These are phyloP conservation scores for Ammospiza caudacuta DNA, from an alignment of 2,113 vertebrate genomes.

Conservation along the genomic window DNA sequence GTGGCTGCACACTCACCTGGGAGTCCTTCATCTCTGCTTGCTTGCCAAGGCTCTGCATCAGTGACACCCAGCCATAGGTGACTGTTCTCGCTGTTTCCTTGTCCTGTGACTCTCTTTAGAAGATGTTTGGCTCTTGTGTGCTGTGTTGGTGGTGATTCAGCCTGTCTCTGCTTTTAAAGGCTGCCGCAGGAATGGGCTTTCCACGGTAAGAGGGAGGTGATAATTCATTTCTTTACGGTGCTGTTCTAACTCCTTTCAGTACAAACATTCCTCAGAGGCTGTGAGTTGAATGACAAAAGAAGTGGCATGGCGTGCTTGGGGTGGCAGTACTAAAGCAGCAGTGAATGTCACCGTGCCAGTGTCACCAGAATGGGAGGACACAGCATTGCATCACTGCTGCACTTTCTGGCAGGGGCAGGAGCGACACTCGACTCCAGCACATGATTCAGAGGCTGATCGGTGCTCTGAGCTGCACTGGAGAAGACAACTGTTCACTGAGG, in stretches of 20 bases:
- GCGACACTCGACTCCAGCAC: background rate
- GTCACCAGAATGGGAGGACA: rapidly evolving
- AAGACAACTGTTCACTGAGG: background rate
- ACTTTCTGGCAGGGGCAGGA: background rate
- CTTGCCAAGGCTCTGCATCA: background rate
- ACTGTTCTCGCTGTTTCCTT: background rate
- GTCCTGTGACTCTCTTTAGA: background rate
- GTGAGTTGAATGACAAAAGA: background rate
- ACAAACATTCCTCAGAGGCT: background rate
- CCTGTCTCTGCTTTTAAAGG: background rate
- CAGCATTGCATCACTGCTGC: background rate
- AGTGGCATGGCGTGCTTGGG: rapidly evolving
- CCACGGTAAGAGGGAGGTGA: background rate
- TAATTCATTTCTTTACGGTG: background rate
- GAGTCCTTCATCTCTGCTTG: background rate
- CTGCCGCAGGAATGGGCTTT: background rate
- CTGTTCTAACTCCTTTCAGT: background rate
- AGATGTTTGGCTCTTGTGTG: background rate
- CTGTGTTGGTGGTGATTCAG: background rate
- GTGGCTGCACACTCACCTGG: background rate
- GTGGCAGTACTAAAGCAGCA: background rate
- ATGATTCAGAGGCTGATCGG: background rate
- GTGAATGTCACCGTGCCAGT: background rate
- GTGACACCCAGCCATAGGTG: background rate
- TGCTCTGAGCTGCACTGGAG: background rate